Base-by-base conservation (phyloP, 1,140 invertebrate genomes). In the Homalodisca vitripennis region DNA sequence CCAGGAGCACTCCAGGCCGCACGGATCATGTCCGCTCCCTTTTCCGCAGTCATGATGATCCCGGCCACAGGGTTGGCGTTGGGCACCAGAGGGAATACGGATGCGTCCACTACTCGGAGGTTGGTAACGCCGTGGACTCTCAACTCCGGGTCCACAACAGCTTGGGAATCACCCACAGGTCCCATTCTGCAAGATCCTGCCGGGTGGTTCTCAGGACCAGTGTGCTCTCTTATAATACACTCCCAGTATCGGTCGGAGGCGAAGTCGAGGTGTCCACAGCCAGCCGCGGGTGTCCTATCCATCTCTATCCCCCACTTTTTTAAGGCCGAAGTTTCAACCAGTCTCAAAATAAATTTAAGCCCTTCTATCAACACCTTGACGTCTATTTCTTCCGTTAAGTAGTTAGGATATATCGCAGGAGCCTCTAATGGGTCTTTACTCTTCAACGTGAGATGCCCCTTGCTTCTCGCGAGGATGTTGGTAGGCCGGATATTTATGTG, bases 181-280 rank as follows among this genome's bases (percentile, higher is more conserved):
- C 79, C 87, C 87, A 89, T 89, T 77, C 84, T 86, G 72, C 85
- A 85, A 0, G 86, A 87, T 26, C 86, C 83, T 0, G 80, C 80
- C 1, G 83, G 82, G 78, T 88, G 86, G 80, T 82, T 78, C 75
- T 86, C 82, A n/a, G 84, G 79, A 1, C 81, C 80, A 2, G 81
- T 82, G 71, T 70, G 10, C 24, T 48, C 41, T 66, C 70, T 17
- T 66, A 81, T 76, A 14, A 81, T 65, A 71, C 84, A 86, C 32
- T 80, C 77, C 80, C 84, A 84, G 71, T 85, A 86, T 0, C 79
- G 78, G 47, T 86, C 85, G 0, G 79, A 78, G 3, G 74, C 80
- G 27, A 82, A 80, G 10, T 34, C 27, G 12, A 76, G 66, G 14
- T 77, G 73, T 51, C 79, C 77, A 68, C 81, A 83, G 6, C 67